Evolutionary conservation across 2,797 vertebrate species (phyloP), one percentile per base, ranked within the genome.

Genomic region (Pogonophryne albipinna): DNA sequence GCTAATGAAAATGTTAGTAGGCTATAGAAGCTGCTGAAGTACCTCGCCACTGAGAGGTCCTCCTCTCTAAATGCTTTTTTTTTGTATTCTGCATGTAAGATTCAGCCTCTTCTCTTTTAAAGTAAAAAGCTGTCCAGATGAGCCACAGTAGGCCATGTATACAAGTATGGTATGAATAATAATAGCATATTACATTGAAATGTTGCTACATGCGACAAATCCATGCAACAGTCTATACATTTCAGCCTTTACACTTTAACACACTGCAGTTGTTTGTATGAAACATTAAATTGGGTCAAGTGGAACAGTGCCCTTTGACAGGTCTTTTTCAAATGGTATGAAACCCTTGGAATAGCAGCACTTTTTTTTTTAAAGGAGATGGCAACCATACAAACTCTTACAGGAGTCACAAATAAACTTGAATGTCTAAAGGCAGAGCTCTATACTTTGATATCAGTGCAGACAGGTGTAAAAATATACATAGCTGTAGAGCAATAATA

Each of bases 381-480:
- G 70, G 65, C 66, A 84, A 11, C 83, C 71, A 86, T 82, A 85
- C 79, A 90, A 70, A 88, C 85, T 88, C 82, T 83, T 76, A 78
- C 83, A 87, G 71, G 79, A 88, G 85, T 84, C 87, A 89, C 84
- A 89, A 90, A 90, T 89, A 83, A 90, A 91, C 73, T 87, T 90
- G 73, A 81, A 74, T 80, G 78, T 81, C 70, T 83, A 78, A 78
- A 89, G 83, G 77, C 79, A 49, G 61, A 68, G 74, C 87, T 80
- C 75, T 72, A 13, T 76, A 72, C 90, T 91, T 92, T 90, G 90
- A 92, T 88, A 93, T 91, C 85, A 92, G 86, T 55, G 77, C 85
- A 92, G 87, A 87, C 91, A 92, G 91, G 93, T 92, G 91, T 92
- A 94, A 92, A 94, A 94, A 94, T 94, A 95, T 71, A 91, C 80